Percentiles rank a stretch among this genome's conserved stretches.
Evolutionary conservation across 2,113 vertebrate species (phyloP).

Genomic region (Mobula hypostoma): DNA sequence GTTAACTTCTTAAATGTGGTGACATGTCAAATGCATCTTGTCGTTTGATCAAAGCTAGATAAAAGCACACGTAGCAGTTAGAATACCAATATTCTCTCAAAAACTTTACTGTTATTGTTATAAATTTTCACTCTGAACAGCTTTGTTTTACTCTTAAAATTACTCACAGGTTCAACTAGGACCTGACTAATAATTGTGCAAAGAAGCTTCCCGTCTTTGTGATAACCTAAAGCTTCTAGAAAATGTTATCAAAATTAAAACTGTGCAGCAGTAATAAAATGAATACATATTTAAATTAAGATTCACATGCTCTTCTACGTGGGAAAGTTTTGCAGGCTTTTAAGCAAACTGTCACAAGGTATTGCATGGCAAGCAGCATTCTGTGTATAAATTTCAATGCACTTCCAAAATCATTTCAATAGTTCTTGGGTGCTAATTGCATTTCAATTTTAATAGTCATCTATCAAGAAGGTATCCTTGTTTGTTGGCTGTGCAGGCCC

Average conservation of each 20-base stretch:
- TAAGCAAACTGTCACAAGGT: background rate
- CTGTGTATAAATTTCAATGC: background rate
- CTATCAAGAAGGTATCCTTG: background rate
- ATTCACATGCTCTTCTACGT: background rate
- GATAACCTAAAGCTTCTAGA: background rate
- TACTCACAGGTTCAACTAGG: background rate
- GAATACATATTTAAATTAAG: background rate
- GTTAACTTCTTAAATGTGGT: background rate
- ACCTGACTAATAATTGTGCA: background rate
- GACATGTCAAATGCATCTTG: background rate
- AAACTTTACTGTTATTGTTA: background rate
- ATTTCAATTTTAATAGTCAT: background rate
- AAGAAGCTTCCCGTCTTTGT: background rate
- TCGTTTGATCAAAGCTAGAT: background rate
- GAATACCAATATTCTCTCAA: background rate
- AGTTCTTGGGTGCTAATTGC: background rate
- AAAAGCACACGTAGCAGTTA: background rate
- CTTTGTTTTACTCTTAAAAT: slow-evolving; percentile 15
- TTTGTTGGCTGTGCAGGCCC: background rate
- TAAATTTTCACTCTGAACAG: background rate
- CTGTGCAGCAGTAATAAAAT: background rate
- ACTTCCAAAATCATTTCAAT: slow-evolving; percentile 3
- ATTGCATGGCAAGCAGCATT: background rate
- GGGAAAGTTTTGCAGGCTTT: background rate
- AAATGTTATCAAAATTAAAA: slow-evolving; percentile 10